phyloP scores from a whole-genome alignment of 2,888 invertebrate genomes.

The Podotricha telesiphe region DNA sequence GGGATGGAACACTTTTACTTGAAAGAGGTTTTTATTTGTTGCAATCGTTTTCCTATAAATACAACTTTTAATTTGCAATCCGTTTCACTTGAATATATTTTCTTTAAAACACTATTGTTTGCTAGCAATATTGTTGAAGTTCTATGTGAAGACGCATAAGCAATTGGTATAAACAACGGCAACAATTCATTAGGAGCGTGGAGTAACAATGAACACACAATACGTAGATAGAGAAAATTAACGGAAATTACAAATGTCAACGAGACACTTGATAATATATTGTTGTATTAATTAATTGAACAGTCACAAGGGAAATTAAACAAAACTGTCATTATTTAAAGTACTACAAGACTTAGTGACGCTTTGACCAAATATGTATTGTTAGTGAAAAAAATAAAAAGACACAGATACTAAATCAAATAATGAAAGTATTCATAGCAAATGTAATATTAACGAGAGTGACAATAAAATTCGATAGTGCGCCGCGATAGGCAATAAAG shows the following conservation, averaged over 20 bases:
- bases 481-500: slow-evolving; percentile 48
- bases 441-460: slow-evolving; percentile 28
- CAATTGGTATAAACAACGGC: slow-evolving; percentile 29
- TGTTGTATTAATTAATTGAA: slow-evolving; percentile 47
- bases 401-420: not conserved
- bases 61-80: not conserved
- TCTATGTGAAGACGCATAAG: slow-evolving; percentile 17
- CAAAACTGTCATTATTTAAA: not conserved
- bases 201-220: slow-evolving; percentile 49
- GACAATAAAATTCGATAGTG: slow-evolving; percentile 35
- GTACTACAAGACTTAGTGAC: not conserved
- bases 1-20: slow-evolving; percentile 54
- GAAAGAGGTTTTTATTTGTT: slow-evolving; percentile 57
- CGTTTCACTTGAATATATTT: not conserved
- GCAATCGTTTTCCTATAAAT: slow-evolving; percentile 9
- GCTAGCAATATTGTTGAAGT: not conserved
- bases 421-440: not conserved
- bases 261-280: slow-evolving; percentile 45
- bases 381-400: not conserved
- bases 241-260: slow-evolving; percentile 52
- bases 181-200: slow-evolving; percentile 30
- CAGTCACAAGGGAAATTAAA: slow-evolving; percentile 40
- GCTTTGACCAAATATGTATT: not conserved
- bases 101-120: not conserved
- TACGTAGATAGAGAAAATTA: slow-evolving; percentile 45